Base-by-base conservation (phyloP, 2,888 invertebrate species). In the Alloplasta piceator region DNA sequence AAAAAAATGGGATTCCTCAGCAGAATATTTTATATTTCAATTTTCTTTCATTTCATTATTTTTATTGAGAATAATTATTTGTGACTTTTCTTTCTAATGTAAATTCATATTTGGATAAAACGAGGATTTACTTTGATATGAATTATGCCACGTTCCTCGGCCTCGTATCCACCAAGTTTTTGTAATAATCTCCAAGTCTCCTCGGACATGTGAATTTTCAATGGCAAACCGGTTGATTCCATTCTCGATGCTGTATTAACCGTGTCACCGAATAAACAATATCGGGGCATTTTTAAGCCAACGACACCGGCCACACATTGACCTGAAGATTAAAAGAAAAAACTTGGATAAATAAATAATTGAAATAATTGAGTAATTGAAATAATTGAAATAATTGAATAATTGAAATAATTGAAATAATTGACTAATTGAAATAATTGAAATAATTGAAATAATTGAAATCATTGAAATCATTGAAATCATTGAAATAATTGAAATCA, bases 211-310 rank as follows among this genome's bases (percentile, higher is more conserved):
- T 97, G 97, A 74, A 97, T 95, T 89, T 94, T 94, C 87, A 96
- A 94, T 0, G 96, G 95, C 85, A 95, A 95, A 0, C 97, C 97
- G 0, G 96, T 97, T 41, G 96, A 96, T 90, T 97, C 97, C 97
- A 97, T 97, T 66, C 97, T 93, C 48, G 96, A 96, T 0, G 97
- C 97, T 0, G 97, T 97, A 89, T 97, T 97, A 12, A 97, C 97
- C 0, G 97, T 97, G 87, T 97, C 97, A 0, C 97, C 97, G 89
- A 97, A 97, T 0, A 97, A 93, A 88, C 97, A 97, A 90, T 97
- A 97, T 16, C 97, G 93, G 0, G 97, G 97, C 97, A 97, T 97
- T 92, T 97, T 97, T 38, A 96, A 95, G 38, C 97, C 97, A 0
- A 97, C 97, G 66, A 97, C 97, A 1, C 97, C 97, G 0, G 97